These are phyloP conservation scores for Adineta ricciae DNA, from an alignment of 2,888 invertebrate species.

Conservation along the genomic window DNA sequence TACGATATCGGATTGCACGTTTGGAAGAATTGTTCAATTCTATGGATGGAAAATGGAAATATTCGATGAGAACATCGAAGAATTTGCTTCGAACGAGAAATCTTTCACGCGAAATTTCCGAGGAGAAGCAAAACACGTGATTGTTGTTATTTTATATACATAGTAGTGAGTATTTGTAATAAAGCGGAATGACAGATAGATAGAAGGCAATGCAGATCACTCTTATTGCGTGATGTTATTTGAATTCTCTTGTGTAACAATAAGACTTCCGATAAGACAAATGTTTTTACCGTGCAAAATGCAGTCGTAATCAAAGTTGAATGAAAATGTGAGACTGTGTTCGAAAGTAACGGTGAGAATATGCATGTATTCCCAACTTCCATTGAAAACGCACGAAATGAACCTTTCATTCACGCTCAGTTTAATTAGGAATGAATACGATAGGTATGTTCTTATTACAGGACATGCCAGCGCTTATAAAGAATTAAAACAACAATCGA, in stretches of 20 bases:
- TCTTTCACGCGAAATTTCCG: neutral
- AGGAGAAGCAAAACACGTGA: neutral
- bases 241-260: too few species aligned
- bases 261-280: too few species aligned
- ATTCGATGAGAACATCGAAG: neutral
- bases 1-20: neutral
- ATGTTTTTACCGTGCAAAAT: too few species aligned
- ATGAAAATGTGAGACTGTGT: too few species aligned
- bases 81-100: neutral
- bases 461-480: neutral
- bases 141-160: too few species aligned
- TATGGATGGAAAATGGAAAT: neutral
- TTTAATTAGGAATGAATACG: neutral
- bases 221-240: too few species aligned
- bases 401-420: neutral
- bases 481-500: neutral
- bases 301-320: too few species aligned
- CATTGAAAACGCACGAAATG: neutral
- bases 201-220: too few species aligned
- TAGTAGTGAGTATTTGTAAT: neutral
- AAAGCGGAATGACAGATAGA: too few species aligned
- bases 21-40: conserved; percentile 9
- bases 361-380: neutral
- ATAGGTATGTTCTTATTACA: neutral
- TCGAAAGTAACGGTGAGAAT: too few species aligned